These are phyloP conservation scores for Ylistrum balloti DNA, from an alignment of 1,140 invertebrate species.

Conservation along the genomic window DNA sequence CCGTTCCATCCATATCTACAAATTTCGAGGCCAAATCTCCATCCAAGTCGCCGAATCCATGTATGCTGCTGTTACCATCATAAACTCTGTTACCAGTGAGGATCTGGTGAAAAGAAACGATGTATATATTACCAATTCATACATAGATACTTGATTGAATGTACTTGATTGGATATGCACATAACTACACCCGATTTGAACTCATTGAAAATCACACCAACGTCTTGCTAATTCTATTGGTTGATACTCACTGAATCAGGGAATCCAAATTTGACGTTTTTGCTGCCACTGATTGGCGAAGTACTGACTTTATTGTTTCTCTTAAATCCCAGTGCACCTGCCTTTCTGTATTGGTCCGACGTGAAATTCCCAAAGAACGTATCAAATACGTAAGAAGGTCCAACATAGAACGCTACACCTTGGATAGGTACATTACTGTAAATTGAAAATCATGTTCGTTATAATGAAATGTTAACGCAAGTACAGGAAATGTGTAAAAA, in stretches of 20 bases:
- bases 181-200: too few species aligned
- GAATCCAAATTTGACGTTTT: constrained; percentile 53
- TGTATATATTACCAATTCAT: too few species aligned
- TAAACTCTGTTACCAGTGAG: constrained; percentile 54
- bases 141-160: too few species aligned
- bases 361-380: constrained; percentile 56
- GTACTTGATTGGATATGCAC: too few species aligned
- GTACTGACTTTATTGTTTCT: constrained; percentile 46
- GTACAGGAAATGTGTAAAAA: too few species aligned
- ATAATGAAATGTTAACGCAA: too few species aligned
- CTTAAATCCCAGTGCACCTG: constrained; percentile 52
- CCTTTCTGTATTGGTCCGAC: constrained; percentile 50
- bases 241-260: not conserved
- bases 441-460: too few species aligned
- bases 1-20: constrained; percentile 57
- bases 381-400: constrained; percentile 55
- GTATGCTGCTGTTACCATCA: constrained; percentile 58
- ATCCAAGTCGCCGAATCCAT: constrained; percentile 57
- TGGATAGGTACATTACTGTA: constrained; percentile 49
- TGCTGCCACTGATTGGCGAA: constrained; percentile 53
- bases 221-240: too few species aligned
- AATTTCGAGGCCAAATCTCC: constrained; percentile 57
- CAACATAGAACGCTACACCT: constrained; percentile 58
- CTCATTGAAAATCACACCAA: too few species aligned
- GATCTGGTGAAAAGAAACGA: not conserved